Evolutionary conservation across 2,797 vertebrate genomes (phyloP).

Genomic region (Xerus rutilus): DNA sequence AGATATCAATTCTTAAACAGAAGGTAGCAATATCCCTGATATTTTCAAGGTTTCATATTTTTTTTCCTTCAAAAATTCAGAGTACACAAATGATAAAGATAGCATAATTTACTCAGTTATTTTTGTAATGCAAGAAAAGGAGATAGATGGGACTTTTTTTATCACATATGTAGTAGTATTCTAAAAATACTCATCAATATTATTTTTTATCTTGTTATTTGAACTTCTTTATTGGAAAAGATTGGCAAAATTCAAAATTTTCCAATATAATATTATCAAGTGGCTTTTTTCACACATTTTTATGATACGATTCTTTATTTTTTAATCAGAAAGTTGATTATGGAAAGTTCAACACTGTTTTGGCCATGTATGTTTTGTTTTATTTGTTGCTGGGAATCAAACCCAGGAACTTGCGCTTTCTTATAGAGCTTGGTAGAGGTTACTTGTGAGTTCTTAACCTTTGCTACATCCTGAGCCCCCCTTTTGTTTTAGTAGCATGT

Average conservation of each 20-base stretch:
- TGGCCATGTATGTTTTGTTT: neutral
- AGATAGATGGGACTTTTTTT: slow-evolving; percentile 18
- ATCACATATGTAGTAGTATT: slow-evolving; percentile 31
- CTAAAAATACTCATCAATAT: slow-evolving; percentile 38
- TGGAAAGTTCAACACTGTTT: slow-evolving; percentile 34
- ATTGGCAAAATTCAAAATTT: slow-evolving; percentile 53
- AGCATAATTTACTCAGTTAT: neutral
- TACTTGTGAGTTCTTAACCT: no score
- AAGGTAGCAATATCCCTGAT: slow-evolving; percentile 44
- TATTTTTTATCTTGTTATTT: slow-evolving; percentile 54
- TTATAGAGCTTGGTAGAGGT: neutral
- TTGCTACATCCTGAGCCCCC: neutral
- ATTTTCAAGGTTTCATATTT: slow-evolving; percentile 49
- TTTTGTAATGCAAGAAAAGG: slow-evolving; percentile 41
- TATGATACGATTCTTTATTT: neutral
- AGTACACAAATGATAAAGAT: slow-evolving; percentile 16
- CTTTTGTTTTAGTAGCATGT: neutral
- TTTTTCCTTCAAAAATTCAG: slow-evolving; percentile 21
- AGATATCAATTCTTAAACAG: slow-evolving; percentile 56
- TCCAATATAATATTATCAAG: slow-evolving; percentile 21
- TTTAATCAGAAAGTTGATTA: slow-evolving; percentile 48
- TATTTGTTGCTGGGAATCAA: neutral
- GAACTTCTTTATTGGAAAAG: slow-evolving; percentile 60
- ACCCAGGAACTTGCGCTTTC: neutral
- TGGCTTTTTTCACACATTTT: slow-evolving; percentile 8